phyloP scores from a whole-genome alignment of 1,140 invertebrate species.

The Arion vulgaris region DNA sequence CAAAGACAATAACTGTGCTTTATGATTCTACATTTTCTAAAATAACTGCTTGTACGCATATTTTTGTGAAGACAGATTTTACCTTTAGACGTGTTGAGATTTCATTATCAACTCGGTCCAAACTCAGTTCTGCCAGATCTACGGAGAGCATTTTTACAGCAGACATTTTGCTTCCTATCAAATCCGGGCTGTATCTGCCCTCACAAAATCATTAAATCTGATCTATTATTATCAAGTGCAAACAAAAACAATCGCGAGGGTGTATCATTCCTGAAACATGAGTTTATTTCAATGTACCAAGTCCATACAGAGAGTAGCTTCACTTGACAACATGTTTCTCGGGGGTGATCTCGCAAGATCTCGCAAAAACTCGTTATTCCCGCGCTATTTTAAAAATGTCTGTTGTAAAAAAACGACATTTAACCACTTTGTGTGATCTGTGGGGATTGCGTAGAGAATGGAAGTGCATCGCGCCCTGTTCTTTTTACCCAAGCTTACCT shows the following conservation, averaged over 20 bases:
- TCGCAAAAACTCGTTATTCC: slow-evolving; percentile 34
- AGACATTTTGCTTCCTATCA: slow-evolving; percentile 31
- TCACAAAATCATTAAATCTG: slow-evolving; percentile 19
- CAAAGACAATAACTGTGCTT: too few species aligned
- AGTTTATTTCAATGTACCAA: background rate
- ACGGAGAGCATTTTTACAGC: slow-evolving; percentile 28
- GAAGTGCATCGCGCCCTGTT: too few species aligned
- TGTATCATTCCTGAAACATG: slow-evolving; percentile 8
- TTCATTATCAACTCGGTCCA: slow-evolving; percentile 37
- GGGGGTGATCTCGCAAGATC: slow-evolving; percentile 39
- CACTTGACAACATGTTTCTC: slow-evolving; percentile 51
- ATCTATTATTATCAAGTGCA: slow-evolving; percentile 13
- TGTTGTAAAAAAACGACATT: too few species aligned
- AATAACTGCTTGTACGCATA: too few species aligned
- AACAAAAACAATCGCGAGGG: background rate
- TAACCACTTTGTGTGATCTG: too few species aligned
- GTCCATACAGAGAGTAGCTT: slow-evolving; percentile 41
- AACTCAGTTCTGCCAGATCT: slow-evolving; percentile 32
- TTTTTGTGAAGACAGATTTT: background rate
- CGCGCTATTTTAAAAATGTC: slow-evolving; percentile 24
- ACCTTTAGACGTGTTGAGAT: slow-evolving; percentile 32
- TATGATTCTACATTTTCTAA: too few species aligned
- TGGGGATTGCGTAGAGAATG: too few species aligned
- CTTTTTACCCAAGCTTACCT: too few species aligned
- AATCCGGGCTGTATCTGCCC: slow-evolving; percentile 21